Base-by-base conservation (phyloP, 2,888 invertebrate genomes). In the Acleris holmiana region DNA sequence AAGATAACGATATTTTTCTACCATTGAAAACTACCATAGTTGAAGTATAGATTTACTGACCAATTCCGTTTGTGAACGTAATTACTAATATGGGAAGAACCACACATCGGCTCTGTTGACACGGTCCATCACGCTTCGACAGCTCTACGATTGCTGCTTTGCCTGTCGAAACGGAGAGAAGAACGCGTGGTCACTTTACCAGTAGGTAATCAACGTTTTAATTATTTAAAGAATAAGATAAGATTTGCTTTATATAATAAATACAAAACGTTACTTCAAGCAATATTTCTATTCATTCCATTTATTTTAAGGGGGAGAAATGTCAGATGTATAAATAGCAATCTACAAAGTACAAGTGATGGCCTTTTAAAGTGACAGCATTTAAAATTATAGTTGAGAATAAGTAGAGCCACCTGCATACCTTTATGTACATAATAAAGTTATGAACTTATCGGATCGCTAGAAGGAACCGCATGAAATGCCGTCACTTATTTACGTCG, bases 1-100 rank as follows among this genome's bases (percentile, higher is more conserved):
- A 80, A 83, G 78, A 79, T 80, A 76, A 78, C 80, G 77, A 83
- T 91, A 91, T 91, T 91, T 91, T 91, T 91, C 82, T 91, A 91
- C 87, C 85, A 84, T 81, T 79, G 77, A 71, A 78, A 76, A 80
- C 77, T 83, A 81, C 64, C 84, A 86, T 85, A 88, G 83, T 80
- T 77, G 79, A 79, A 60, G 73, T 74, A 72, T 88, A 87, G 85
- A 78, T 78, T 35, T 81, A 83, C 76, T 83, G 85, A 88, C 82
- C 84, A 86, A 87, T 79, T 80, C 79, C 73, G 76, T 82, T 83
- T 71, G 77, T 77, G 76, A 71, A 73, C 69, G 70, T 73, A 75
- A 67, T 73, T 71, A 71, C 73, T 71, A 54, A 67, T 71, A 75
- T 71, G 66, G 68, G 72, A 62, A 74, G 74, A 70, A 71, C 67